Base-by-base conservation (phyloP, 2,888 invertebrate species). In the Iphiclides podalirius region DNA sequence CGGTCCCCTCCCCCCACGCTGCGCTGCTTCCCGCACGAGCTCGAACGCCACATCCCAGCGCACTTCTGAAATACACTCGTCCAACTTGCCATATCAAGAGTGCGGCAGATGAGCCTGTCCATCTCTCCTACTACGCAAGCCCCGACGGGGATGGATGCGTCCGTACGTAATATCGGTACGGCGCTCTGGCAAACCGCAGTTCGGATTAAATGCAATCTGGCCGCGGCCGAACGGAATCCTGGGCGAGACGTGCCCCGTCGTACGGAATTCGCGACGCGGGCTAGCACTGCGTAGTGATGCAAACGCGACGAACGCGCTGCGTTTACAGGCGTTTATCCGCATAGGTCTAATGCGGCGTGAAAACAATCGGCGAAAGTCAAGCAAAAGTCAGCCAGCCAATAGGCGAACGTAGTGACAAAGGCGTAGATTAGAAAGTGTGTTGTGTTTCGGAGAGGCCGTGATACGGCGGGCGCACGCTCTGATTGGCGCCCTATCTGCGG, bases 301-400 rank as follows among this genome's bases (percentile, higher is more conserved):
- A 83, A n/a, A 83, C 67, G 60, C 62, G 20, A 4, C 3, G 6
- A 20, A 20, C 20, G n/a, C n/a, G n/a, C n/a, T n/a, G 69, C 72
- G 70, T 72, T 77, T 69, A 64, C 64, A 66, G 64, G 64, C 71
- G 62, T 73, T 70, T 74, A 72, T 67, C 70, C 72, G 76, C 71
- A 78, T 73, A 75, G 79, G 66, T 72, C 72, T 79, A 84, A 81
- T 86, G 77, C 72, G 77, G 77, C 83, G 79, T 86, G 84, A 85
- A 87, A 86, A 87, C 88, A 87, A 87, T 87, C 77, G 85, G 88
- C 85, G 88, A 88, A 88, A 88, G 87, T 86, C 74, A 72, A n/a
- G 73, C 69, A 74, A 75, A 77, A 77, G 75, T 71, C 74, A 78
- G 79, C 79, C 82, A 77, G 73, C 80, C 85, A 83, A 86, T 84